These are phyloP conservation scores for Euura saliciscinereae DNA, from an alignment of 1,140 invertebrate genomes.

Conservation along the genomic window DNA sequence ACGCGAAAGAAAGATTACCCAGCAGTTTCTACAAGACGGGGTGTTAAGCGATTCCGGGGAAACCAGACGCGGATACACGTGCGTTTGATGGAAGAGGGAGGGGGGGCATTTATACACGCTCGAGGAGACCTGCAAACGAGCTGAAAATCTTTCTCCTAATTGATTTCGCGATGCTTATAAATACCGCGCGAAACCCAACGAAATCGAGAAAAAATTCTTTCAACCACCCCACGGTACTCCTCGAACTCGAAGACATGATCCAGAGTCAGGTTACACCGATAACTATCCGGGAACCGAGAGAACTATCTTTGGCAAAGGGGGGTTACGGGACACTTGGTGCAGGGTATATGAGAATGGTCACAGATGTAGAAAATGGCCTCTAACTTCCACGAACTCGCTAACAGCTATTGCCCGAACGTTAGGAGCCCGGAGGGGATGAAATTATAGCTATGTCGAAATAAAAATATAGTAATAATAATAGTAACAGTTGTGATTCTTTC, in stretches of 20 bases:
- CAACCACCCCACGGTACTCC: too few species aligned
- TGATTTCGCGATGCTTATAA: background rate
- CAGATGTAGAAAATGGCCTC: background rate
- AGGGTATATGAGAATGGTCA: background rate
- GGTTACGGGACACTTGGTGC: too few species aligned
- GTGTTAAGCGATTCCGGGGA: background rate
- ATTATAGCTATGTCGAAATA: background rate
- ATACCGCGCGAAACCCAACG: background rate
- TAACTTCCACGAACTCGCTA: background rate
- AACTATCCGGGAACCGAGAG: too few species aligned
- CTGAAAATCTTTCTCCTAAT: too few species aligned
- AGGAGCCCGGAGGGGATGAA: background rate
- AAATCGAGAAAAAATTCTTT: background rate
- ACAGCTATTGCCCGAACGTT: background rate
- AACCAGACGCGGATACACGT: background rate
- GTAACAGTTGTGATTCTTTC: too few species aligned
- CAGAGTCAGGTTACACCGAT: too few species aligned
- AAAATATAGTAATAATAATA: too few species aligned
- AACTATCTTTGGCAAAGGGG: too few species aligned
- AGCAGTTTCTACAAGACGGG: background rate
- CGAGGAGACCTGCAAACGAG: too few species aligned
- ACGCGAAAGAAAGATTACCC: background rate
- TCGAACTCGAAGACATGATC: too few species aligned
- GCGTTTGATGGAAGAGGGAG: constrained; percentile 6
- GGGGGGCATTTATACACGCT: too few species aligned